Evolutionary conservation across 53 echinoderm and acorn worm genomes (phyloP).

Genomic region (Crossaster papposus): DNA sequence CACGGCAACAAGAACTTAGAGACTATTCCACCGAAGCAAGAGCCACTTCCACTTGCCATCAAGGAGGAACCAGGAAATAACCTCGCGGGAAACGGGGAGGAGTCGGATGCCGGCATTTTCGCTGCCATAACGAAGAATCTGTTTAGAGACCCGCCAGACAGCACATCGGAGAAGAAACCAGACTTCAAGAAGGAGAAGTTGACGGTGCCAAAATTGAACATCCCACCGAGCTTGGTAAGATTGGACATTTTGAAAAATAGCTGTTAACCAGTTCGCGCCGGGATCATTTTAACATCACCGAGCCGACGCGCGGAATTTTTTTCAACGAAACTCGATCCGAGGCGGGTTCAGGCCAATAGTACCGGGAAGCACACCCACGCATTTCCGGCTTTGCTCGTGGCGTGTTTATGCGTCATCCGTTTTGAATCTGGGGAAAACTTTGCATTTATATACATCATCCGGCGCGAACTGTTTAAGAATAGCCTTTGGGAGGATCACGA

Average conservation of each 20-base stretch:
- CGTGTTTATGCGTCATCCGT: too few relatives aligned
- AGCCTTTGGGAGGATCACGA: too few relatives aligned
- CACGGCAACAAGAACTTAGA: not conserved
- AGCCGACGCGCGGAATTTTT: too few relatives aligned
- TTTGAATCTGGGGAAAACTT: too few relatives aligned
- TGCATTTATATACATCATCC: too few relatives aligned
- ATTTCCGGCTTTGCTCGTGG: too few relatives aligned
- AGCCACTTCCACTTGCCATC: not conserved
- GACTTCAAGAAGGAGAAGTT: slow-evolving; percentile 57
- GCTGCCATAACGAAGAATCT: slow-evolving; percentile 11
- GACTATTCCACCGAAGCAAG: not conserved
- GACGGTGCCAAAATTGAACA: slow-evolving; percentile 45
- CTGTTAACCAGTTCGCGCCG: not conserved
- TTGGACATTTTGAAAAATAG: not conserved
- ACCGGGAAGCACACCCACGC: too few relatives aligned
- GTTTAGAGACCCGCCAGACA: slow-evolving; percentile 34
- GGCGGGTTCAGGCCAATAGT: too few relatives aligned
- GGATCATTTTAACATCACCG: too few relatives aligned
- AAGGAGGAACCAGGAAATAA: slow-evolving; percentile 1
- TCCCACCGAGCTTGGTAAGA: slow-evolving; percentile 52
- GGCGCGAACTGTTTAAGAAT: too few relatives aligned
- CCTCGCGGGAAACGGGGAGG: not conserved
- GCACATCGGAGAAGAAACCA: slow-evolving; percentile 27
- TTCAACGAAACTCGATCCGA: too few relatives aligned
- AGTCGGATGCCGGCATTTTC: not conserved